Base-by-base conservation (phyloP, 2,113 vertebrate species). In the Toxotes chatareus region DNA sequence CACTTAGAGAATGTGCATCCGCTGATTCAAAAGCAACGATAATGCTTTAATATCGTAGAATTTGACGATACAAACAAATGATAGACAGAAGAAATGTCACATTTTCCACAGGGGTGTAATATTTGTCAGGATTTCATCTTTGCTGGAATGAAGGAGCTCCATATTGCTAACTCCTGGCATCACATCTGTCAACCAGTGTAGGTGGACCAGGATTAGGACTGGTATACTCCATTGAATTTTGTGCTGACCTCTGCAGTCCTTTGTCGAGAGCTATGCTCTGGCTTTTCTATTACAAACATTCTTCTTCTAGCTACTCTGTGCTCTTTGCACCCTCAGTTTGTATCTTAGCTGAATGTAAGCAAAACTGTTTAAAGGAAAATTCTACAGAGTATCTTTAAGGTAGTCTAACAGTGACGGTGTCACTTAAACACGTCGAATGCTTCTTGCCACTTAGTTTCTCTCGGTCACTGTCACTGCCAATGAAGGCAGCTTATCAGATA, bases 1-100 rank as follows among this genome's bases (percentile, higher is more conserved):
- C 76, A 79, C 73, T 82, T 55, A 67, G 73, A 77, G 59, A 83
- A 82, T 83, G 79, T 83, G 73, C 70, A 73, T 88, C 77, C 27
- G 19, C 80, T 76, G 73, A 85, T 60, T 83, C 63, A 42, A 62
- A 81, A 77, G 40, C 83, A 73, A 46, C 0, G 44, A 75, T 79
- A 61, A 82, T 42, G 44, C 75, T 87, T 75, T 75, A 68, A 79
- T 73, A 72, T 27, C 27, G 44, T 36, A 12, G 61, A 62, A 73
- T 66, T 17, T 69, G 13, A 76, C 47, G 59, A 76, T 44, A 21
- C 21, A 57, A 72, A 73, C 69, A 34, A 17, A 42, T 49, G n/a
- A 60, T 71, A 71, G 51, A n/a, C 21, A 11, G 36, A 31, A 51
- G 62, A 63, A 49, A 27, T 42, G 56, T 11, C 51, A 56, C 32